Conservation (phyloP, 2,888 invertebrate species). For the Thumatha senex region DNA sequence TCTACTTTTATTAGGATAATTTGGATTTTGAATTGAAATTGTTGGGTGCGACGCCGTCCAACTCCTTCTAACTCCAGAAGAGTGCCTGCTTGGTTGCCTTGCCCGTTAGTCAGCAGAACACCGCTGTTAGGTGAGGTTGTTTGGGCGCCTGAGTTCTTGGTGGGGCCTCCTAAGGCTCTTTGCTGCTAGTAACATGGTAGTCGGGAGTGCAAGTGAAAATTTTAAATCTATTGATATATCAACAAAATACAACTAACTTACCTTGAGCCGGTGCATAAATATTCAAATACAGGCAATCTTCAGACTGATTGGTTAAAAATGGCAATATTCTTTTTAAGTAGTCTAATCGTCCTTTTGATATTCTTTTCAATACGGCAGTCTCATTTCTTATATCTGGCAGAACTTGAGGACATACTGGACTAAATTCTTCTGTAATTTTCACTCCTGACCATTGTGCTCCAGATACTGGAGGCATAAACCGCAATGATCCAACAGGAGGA, state of each 20-base stretch:
- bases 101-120: too few relatives aligned
- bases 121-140: too few relatives aligned
- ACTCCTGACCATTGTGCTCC: constrained; percentile 96
- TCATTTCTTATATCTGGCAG: constrained; percentile 93
- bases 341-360: constrained; percentile 95
- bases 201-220: too few relatives aligned
- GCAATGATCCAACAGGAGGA: constrained; percentile 92
- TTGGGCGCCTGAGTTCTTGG: too few relatives aligned
- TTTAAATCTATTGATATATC: too few relatives aligned
- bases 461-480: constrained; percentile 98
- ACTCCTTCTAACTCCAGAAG: too few relatives aligned
- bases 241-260: constrained; percentile 69
- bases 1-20: too few relatives aligned
- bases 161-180: too few relatives aligned
- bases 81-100: too few relatives aligned
- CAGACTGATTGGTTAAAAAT: constrained; percentile 94
- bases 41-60: too few relatives aligned
- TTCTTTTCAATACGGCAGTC: constrained; percentile 90
- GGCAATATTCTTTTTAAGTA: constrained; percentile 94
- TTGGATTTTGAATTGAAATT: too few relatives aligned
- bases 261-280: constrained; percentile 98
- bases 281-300: constrained; percentile 98
- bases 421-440: constrained; percentile 92
- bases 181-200: too few relatives aligned
- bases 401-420: constrained; percentile 96